These are phyloP conservation scores for Xyliphius kryptos DNA, from an alignment of 2,113 vertebrate genomes.

Conservation along the genomic window DNA sequence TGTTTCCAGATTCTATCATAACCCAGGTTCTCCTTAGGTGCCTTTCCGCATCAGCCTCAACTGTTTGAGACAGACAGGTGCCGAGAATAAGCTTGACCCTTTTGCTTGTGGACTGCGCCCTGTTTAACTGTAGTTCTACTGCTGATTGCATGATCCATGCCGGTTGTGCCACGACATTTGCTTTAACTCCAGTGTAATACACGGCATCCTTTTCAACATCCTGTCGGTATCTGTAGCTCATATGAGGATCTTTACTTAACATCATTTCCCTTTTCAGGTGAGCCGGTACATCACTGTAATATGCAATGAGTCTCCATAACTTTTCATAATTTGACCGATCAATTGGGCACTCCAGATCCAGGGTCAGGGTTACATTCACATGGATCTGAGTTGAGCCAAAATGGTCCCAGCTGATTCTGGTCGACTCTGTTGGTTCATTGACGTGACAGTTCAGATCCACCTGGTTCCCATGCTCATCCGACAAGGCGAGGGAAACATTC, in stretches of 20 bases:
- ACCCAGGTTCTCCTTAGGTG: slow-evolving; percentile 70
- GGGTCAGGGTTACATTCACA: slow-evolving; percentile 62
- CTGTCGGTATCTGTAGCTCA: slow-evolving; percentile 70
- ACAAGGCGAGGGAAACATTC: slow-evolving; percentile 72
- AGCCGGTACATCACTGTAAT: slow-evolving; percentile 82
- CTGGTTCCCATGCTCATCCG: slow-evolving; percentile 78
- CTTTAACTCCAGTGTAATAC: slow-evolving; percentile 83
- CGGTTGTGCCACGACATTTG: slow-evolving; percentile 64
- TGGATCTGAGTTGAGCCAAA: slow-evolving; percentile 56
- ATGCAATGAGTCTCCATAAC: slow-evolving; percentile 85
- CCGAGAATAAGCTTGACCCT: slow-evolving; percentile 65
- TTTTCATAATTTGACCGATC: slow-evolving; percentile 74
- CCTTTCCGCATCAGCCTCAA: slow-evolving; percentile 45
- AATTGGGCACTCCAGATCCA: slow-evolving; percentile 75
- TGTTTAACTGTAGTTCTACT: slow-evolving; percentile 74
- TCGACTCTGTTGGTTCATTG: slow-evolving; percentile 49
- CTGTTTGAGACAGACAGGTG: slow-evolving; percentile 49
- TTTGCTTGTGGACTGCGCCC: slow-evolving; percentile 70
- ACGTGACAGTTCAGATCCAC: slow-evolving; percentile 71
- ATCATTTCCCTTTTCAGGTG: slow-evolving; percentile 63
- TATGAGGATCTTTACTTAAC: slow-evolving; percentile 56
- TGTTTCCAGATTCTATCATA: slow-evolving; percentile 64
- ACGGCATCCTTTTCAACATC: slow-evolving; percentile 66
- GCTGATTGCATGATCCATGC: slow-evolving; percentile 78
- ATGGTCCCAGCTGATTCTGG: slow-evolving; percentile 65